phyloP scores from a whole-genome alignment of 2,797 vertebrate species.

The Graptemys geographica region DNA sequence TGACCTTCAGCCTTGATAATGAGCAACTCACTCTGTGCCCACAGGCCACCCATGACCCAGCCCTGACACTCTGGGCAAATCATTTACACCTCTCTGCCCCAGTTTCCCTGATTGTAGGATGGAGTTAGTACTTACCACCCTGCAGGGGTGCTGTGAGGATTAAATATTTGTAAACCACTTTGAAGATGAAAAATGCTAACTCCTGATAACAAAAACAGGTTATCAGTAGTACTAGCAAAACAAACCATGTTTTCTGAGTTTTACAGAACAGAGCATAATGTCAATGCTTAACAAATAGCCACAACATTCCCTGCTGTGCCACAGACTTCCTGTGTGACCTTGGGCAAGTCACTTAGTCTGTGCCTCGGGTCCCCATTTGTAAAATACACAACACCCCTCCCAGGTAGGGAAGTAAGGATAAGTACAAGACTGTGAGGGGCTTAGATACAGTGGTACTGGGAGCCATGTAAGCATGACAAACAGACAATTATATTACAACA shows the following conservation, averaged over 20 bases:
- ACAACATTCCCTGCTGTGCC: not conserved
- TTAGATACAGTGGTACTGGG: not conserved
- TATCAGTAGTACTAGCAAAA: not conserved
- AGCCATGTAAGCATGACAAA: not conserved
- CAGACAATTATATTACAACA: not conserved
- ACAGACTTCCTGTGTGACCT: not conserved
- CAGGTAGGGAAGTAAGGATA: not conserved
- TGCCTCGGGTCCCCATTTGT: not conserved
- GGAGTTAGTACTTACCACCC: not conserved
- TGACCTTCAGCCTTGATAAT: not conserved
- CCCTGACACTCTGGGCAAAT: not conserved
- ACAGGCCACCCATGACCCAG: not conserved
- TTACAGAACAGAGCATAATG: not conserved
- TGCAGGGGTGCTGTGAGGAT: not conserved
- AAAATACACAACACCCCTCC: not conserved
- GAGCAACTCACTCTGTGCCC: not conserved
- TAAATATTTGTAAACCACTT: not conserved
- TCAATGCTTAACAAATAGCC: not conserved
- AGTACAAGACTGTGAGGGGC: not conserved
- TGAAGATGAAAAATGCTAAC: not conserved
- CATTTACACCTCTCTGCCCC: not conserved
- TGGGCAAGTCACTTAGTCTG: not conserved
- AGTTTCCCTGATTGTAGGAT: fast-evolving
- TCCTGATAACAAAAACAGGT: not conserved
- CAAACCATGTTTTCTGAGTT: not conserved